Conservation (phyloP, 2,888 invertebrate genomes). For the Odiellus spinosus region DNA sequence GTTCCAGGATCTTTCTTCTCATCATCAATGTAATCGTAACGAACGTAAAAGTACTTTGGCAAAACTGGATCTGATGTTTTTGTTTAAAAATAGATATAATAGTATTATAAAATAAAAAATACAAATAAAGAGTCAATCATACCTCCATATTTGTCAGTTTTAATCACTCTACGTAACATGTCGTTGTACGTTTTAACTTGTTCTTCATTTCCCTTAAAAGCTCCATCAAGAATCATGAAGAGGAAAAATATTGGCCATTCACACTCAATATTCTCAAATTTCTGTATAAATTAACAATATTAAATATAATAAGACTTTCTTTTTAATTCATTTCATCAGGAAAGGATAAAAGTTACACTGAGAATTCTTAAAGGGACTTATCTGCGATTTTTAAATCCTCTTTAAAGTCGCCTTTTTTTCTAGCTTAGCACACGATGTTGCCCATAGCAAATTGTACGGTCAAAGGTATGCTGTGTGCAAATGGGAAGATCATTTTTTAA, state of each 20-base stretch:
- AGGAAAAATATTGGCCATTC: conserved; percentile 97
- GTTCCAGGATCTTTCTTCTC: conserved; percentile 55
- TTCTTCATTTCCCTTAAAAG: conserved; percentile 47
- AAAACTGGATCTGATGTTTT: conserved; percentile 60
- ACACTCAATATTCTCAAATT: conserved; percentile 88
- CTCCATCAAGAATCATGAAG: conserved; percentile 80
- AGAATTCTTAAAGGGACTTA: not conserved
- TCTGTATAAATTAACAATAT: conserved; percentile 32
- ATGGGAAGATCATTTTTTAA: no score
- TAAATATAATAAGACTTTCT: no score
- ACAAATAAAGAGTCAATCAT: conserved; percentile 8
- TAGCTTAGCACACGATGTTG: no score
- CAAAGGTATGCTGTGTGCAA: not conserved
- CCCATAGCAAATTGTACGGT: no score
- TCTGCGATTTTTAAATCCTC: no score
- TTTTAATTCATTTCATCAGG: no score
- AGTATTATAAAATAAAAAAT: no score
- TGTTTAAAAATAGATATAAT: conserved; percentile 2
- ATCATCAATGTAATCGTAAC: conserved; percentile 50
- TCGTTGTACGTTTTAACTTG: conserved; percentile 86
- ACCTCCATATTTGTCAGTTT: conserved; percentile 64
- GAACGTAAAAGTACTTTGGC: conserved; percentile 78
- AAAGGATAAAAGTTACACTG: not conserved
- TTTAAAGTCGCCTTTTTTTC: no score
- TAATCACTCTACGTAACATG: conserved; percentile 36